Base-by-base conservation (phyloP, 2,113 vertebrate species). In the Callospermophilus lateralis region DNA sequence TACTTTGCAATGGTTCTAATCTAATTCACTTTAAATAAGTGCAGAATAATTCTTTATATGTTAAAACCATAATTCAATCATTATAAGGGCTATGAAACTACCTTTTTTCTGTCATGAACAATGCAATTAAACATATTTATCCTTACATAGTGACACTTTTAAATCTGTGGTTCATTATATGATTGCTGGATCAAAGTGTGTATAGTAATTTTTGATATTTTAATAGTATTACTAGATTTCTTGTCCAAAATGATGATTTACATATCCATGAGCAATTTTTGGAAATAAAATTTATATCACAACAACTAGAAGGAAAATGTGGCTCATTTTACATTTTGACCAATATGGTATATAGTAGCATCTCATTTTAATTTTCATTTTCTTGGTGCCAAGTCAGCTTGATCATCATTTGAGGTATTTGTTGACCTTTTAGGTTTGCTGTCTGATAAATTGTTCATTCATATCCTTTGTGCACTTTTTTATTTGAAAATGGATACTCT, bases 21-120 rank as follows among this genome's bases (percentile, higher is more conserved):
- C 19, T 8, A 58, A 58, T 58, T 89, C 17, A 67, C 84, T 79
- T 91, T 74, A 48, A 89, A 55, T 94, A 73, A 9, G 39, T 93
- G 37, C 15, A 91, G 77, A 87, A 97, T 73, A 37, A 84, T 93
- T 77, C 16, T 37, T 95, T 93, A 51, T 61, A 90, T 87, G 16
- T 53, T 53, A 6, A 13, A 87, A 77, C n/a, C 16, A 70, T 94
- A 93, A 39, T 67, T 81, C 45, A 94, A 55, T 15, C 45, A 74
- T 94, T 84, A 28, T 17, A 87, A 37, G 19, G 22, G 10, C 78
- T 58, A 74, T 67, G 68, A 3, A 63, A 6, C 3, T 2, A 6
- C 28, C 53, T 17, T 26, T 24, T 63, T 45, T 86, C 13, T 93
- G 30, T 67, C 73, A 74, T 24, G 55, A 89, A 48, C 34, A 19